These are phyloP conservation scores for Dryocosmus kuriphilus DNA, from an alignment of 2,888 invertebrate species.

Conservation along the genomic window DNA sequence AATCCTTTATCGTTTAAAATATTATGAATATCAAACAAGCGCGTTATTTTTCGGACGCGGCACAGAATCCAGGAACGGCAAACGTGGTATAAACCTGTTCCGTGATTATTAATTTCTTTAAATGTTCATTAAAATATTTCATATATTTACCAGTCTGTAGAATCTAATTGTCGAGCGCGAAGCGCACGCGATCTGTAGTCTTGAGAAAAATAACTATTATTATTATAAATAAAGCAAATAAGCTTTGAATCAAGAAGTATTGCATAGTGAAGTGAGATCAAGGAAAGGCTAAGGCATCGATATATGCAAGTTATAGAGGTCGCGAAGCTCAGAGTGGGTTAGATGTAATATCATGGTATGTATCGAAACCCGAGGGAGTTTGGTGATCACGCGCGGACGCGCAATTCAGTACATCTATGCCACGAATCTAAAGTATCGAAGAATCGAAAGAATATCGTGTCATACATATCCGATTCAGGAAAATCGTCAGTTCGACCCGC, in stretches of 20 bases:
- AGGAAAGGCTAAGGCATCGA: not conserved
- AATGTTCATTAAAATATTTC: too few species aligned
- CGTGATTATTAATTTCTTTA: too few species aligned
- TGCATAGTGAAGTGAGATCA: not conserved
- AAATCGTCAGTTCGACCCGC: not conserved
- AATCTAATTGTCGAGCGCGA: too few species aligned
- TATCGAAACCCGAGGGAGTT: slow-evolving; percentile 27
- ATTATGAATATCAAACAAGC: too few species aligned
- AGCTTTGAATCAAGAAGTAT: not conserved
- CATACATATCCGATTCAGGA: slow-evolving; percentile 10
- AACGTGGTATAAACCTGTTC: too few species aligned
- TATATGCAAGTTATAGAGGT: not conserved
- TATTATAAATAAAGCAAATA: not conserved
- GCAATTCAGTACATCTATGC: not conserved
- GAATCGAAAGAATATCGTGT: slow-evolving; percentile 1
- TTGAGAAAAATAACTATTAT: not conserved
- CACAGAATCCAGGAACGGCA: too few species aligned
- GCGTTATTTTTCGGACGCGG: too few species aligned
- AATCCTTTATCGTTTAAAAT: too few species aligned
- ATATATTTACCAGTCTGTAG: too few species aligned
- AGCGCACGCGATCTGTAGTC: too few species aligned
- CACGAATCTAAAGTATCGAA: slow-evolving; percentile 14
- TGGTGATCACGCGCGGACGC: slow-evolving; percentile 6
- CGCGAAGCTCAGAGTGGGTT: slow-evolving; percentile 10
- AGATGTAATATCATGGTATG: slow-evolving; percentile 19